Base-by-base conservation (phyloP, 2,113 vertebrate genomes). In the Jaculus jaculus region DNA sequence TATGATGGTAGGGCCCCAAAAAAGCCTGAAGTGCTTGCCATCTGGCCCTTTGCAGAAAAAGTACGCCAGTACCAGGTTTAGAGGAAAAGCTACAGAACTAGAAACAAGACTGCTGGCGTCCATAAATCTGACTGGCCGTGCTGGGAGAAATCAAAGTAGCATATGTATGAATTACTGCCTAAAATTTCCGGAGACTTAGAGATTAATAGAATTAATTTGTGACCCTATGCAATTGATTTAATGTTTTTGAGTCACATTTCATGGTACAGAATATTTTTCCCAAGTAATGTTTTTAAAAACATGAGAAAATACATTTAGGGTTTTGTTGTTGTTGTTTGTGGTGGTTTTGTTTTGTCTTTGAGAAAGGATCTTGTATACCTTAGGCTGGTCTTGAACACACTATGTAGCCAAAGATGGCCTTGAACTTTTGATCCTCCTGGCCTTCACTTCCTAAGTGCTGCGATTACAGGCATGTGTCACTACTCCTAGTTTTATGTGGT, bases 201-300 rank as follows among this genome's bases (percentile, higher is more conserved):
- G 77, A 86, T 79, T 30, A 89, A 37, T 69, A 87, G 61, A 92
- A 75, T 73, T 83, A 87, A 87, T 8, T 51, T 34, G 21, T 37
- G 69, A 82, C 83, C 51, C 82, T 82, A 82, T 54, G 17, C 65
- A 75, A 71, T 54, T 88, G 77, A 72, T 63, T 95, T 91, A 68
- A 93, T 18, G n/a, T 88, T 83, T 92, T 74, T 72, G 42, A 94
- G 32, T 34, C 28, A 21, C 63, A 15, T 90, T 80, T 72, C 90
- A 90, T 0, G 78, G 18, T 58, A 72, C 34, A 18, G 26, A 39
- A 89, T 61, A 87, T 66, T 47, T 66, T 80, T 37, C 20, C 74
- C 74, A 60, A 74, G 0, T 21, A 58, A 72, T 68, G 20, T 71
- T 61, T 47, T 81, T 3, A 15, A 77, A 93, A 69, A 92, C 11